phyloP scores from a whole-genome alignment of 2,113 vertebrate genomes.

The Copsychus sechellarum region DNA sequence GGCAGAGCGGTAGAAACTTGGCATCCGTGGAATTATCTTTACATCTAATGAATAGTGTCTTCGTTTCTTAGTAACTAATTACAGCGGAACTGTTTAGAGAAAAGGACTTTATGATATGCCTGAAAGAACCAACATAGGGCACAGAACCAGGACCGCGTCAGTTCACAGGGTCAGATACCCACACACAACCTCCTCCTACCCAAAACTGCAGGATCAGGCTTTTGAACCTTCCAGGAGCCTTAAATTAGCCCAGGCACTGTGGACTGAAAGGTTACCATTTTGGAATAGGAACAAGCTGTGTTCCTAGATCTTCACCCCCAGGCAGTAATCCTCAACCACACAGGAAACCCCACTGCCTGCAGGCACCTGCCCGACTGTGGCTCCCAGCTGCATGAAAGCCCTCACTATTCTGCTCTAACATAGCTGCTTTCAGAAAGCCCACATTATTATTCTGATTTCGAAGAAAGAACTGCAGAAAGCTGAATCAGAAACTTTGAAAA shows the following conservation, averaged over 20 bases:
- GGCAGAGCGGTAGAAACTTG: neutral
- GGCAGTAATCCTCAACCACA: neutral
- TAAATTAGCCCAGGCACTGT: neutral
- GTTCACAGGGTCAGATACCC: neutral
- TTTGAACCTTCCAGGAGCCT: neutral
- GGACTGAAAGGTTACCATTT: neutral
- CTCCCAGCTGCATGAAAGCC: neutral
- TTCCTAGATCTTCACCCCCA: neutral
- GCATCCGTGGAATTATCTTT: neutral
- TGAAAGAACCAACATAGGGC: neutral
- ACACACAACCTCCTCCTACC: neutral
- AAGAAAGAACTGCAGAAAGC: neutral
- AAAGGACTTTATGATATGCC: neutral
- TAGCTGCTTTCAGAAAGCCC: conserved; percentile 13
- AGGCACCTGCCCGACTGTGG: neutral
- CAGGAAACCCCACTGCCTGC: neutral
- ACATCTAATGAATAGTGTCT: neutral
- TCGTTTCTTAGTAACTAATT: neutral
- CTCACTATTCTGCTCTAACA: neutral
- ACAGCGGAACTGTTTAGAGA: neutral
- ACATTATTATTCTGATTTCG: conserved; percentile 23
- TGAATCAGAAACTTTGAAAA: conserved; percentile 40
- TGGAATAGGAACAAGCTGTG: neutral
- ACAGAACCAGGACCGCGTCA: fast-evolving
- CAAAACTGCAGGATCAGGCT: neutral